Base-by-base conservation (phyloP, 1,140 invertebrate genomes). In the Papilio dardanus region DNA sequence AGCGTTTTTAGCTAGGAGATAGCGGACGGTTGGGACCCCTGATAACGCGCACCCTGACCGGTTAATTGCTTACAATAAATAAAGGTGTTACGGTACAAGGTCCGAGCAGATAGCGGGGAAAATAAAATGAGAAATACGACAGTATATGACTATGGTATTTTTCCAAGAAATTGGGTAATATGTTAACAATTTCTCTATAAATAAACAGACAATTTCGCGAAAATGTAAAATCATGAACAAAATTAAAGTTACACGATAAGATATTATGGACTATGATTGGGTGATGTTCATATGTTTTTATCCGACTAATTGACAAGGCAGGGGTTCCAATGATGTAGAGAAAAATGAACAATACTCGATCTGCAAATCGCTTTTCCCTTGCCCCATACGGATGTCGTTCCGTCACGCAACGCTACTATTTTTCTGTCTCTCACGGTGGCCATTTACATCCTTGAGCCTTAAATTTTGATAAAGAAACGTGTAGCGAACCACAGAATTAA, bases 31-130 rank as follows among this genome's bases (percentile, higher is more conserved):
- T 46, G 50, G 71, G 71, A 73, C 46, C 71, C 35, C 37, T 58
- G 78, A 83, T 80, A 81, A 77, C 77, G 74, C 74, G 76, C 74
- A 68, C 50, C 71, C 74, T 76, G 76, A 81, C 66, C 71, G 77
- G 75, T 81, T 84, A 82, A 84, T 82, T 80, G 83, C 74, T 77
- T 46, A 66, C 81, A 79, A 84, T 82, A 82, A 80, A 84, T 80
- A 77, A n/a, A 73, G 30, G 62, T 14, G 75, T 46, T n/a, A 58
- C 19, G 62, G 67, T 40, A 30, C 50, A 71, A 73, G 37, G n/a
- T 28, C 71, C 33, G 30, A 71, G 66, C 71, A 30, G 12, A 30
- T 1, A 62, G n/a, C 21, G 67, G 37, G 37, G 33, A 4, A 24
- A 28, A 30, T 30, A 54, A 14, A 31, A 46, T 30, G 8, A 0